Evolutionary conservation across 1,140 invertebrate species (phyloP).

Genomic region (Listronotus bonariensis): DNA sequence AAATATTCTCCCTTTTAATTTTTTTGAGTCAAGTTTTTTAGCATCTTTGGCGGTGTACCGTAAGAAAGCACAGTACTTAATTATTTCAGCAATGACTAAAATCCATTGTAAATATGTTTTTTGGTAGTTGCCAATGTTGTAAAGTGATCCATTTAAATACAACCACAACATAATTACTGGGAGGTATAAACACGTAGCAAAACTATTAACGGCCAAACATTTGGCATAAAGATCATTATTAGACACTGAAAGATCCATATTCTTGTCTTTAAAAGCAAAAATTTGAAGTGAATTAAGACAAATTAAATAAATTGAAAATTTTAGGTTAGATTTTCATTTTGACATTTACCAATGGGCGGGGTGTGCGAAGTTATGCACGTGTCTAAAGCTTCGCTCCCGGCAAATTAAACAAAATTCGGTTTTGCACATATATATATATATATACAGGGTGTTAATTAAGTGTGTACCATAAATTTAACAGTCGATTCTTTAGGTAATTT

Average conservation of each 20-base stretch:
- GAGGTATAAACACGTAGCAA: slow-evolving; percentile 36
- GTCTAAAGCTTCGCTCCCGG: too few species aligned
- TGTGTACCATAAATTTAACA: too few species aligned
- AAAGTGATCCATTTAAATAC: slow-evolving; percentile 33
- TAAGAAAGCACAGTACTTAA: slow-evolving; percentile 42
- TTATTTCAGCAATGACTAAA: slow-evolving; percentile 41
- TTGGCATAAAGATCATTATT: slow-evolving; percentile 13
- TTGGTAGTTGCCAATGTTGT: slow-evolving; percentile 44
- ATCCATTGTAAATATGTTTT: slow-evolving; percentile 38
- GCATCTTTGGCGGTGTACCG: slow-evolving; percentile 8
- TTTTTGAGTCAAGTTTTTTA: slow-evolving; percentile 23
- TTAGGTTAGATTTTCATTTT: background rate
- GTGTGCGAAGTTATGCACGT: too few species aligned
- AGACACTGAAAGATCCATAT: slow-evolving; percentile 16
- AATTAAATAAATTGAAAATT: too few species aligned
- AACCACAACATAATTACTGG: slow-evolving; percentile 23
- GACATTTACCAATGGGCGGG: too few species aligned
- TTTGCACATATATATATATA: too few species aligned
- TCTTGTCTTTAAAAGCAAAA: background rate
- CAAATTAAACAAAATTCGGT: too few species aligned
- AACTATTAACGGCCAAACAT: slow-evolving; percentile 29
- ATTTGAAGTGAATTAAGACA: too few species aligned
- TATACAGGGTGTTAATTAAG: too few species aligned
- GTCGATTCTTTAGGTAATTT: too few species aligned
- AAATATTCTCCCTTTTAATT: slow-evolving; percentile 47